Evolutionary conservation across 1,140 invertebrate genomes (phyloP).

Genomic region (Pogonomyrmex californicus): DNA sequence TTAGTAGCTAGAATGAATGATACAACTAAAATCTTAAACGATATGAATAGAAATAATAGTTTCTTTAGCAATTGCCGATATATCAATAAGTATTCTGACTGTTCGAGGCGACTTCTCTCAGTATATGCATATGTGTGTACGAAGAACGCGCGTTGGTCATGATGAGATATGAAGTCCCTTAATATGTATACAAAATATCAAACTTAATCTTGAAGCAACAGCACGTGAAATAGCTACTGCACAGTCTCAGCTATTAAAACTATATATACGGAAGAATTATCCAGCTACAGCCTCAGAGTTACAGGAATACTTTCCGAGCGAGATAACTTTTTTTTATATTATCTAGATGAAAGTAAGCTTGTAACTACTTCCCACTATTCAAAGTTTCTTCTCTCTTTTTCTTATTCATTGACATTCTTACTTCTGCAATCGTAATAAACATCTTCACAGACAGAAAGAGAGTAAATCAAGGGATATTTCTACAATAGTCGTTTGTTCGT

Average conservation of each 20-base stretch:
- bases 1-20: slow-evolving; percentile 65
- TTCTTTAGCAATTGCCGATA: slow-evolving; percentile 16
- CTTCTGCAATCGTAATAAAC: slow-evolving; percentile 58
- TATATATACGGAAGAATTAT: slow-evolving; percentile 74
- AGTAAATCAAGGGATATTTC: slow-evolving; percentile 64
- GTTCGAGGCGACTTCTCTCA: slow-evolving; percentile 26
- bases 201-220: slow-evolving; percentile 75
- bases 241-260: slow-evolving; percentile 76
- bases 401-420: slow-evolving; percentile 35
- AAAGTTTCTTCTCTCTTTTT: slow-evolving; percentile 36
- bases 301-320: slow-evolving; percentile 57
- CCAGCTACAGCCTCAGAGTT: slow-evolving; percentile 64
- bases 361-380: slow-evolving; percentile 61
- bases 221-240: slow-evolving; percentile 70
- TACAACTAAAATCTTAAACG: slow-evolving; percentile 62
- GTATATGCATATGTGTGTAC: slow-evolving; percentile 10
- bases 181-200: slow-evolving; percentile 54
- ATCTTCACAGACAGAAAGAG: slow-evolving; percentile 75
- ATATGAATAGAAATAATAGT: slow-evolving; percentile 47
- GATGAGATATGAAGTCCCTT: slow-evolving; percentile 40
- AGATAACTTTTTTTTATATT: slow-evolving; percentile 18
- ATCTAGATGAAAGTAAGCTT: slow-evolving; percentile 55
- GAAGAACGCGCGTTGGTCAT: slow-evolving; percentile 39
- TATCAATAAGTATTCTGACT: slow-evolving; percentile 47
- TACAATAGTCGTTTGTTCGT: slow-evolving; percentile 64